phyloP scores from a whole-genome alignment of 2,113 vertebrate species.

The Naja naja region DNA sequence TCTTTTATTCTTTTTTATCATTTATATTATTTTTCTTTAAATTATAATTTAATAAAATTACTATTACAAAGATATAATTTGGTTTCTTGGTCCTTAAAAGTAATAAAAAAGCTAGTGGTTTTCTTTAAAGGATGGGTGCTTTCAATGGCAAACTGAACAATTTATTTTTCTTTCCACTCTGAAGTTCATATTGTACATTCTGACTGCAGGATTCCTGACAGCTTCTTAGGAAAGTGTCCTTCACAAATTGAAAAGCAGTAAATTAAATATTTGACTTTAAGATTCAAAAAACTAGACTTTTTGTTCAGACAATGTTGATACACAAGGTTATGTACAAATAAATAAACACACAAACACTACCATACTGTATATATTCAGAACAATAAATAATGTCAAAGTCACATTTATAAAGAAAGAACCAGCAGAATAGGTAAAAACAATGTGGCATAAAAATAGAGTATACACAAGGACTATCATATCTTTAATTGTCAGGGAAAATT shows the following conservation, averaged over 20 bases:
- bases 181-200: not conserved
- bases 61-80: not conserved
- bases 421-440: not conserved
- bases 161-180: not conserved
- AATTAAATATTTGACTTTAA: not conserved
- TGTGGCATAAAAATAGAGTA: not conserved
- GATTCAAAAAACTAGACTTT: not conserved
- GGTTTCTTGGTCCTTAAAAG: not conserved
- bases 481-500: not conserved
- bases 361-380: not conserved
- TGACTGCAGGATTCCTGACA: not conserved
- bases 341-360: not conserved
- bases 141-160: not conserved
- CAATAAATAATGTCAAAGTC: not conserved
- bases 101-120: not conserved
- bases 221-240: not conserved
- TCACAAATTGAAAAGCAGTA: not conserved
- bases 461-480: not conserved
- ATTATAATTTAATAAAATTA: not conserved
- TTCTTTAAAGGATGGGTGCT: not conserved
- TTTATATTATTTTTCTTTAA: not conserved
- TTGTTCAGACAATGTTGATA: not conserved
- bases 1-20: not conserved
- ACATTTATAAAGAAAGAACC: not conserved
- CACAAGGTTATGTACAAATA: not conserved